Evolutionary conservation across 2,113 vertebrate species (phyloP).

Genomic region (Sakesphorus luctuosus): DNA sequence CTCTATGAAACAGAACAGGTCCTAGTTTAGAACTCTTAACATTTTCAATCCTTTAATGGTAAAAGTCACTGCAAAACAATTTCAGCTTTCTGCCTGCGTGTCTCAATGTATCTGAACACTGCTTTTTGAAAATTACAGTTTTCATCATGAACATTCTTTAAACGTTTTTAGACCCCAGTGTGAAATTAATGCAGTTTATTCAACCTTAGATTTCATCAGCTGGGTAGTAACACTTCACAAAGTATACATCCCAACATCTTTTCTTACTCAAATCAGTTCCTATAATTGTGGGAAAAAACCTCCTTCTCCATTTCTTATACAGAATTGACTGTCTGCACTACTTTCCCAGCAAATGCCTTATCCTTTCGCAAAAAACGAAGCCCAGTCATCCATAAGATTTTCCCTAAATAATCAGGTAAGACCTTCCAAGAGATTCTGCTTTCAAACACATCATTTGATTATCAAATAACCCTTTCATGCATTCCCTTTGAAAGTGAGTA

Average conservation of each 20-base stretch:
- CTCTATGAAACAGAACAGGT: slow-evolving; percentile 48
- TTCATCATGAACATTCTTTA: neutral
- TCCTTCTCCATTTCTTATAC: neutral
- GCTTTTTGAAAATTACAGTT: neutral
- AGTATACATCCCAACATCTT: neutral
- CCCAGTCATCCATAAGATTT: neutral
- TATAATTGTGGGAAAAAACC: neutral
- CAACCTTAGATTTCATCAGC: neutral
- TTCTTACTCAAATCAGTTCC: neutral
- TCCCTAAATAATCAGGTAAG: neutral
- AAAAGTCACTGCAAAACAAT: neutral
- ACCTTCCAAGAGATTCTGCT: neutral
- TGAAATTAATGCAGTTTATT: neutral
- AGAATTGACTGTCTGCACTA: neutral
- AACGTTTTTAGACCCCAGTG: neutral
- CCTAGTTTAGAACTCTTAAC: neutral
- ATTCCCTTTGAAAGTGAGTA: neutral
- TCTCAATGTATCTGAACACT: neutral
- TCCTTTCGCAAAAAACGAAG: neutral
- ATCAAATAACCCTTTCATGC: neutral
- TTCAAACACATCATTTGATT: neutral
- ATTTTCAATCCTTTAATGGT: neutral
- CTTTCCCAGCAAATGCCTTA: neutral
- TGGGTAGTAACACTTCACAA: neutral
- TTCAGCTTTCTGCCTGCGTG: neutral